A percentile compares a stretch with the other conserved stretches of the same genome.
Evolutionary conservation across 2,797 vertebrate genomes (phyloP).

Genomic region (Denticeps clupeoides): DNA sequence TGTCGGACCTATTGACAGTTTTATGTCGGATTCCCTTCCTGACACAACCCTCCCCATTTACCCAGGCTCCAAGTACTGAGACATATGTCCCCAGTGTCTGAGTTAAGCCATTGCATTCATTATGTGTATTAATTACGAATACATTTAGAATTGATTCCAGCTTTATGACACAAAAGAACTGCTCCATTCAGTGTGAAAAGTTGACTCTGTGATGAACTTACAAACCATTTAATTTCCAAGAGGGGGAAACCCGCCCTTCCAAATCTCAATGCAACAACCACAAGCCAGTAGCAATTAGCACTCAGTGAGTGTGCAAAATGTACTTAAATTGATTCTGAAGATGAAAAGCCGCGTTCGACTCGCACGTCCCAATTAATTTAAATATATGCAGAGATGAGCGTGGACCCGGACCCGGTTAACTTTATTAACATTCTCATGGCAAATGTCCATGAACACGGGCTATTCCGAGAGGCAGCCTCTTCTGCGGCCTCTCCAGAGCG

Average conservation of each 20-base stretch:
- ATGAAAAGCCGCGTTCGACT: conserved; percentile 48
- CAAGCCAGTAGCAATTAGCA: conserved; percentile 30
- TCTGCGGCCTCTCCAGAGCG: not conserved
- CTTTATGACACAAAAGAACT: too few species aligned
- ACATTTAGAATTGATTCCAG: too few species aligned
- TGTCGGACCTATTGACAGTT: not conserved
- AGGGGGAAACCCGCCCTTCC: too few species aligned
- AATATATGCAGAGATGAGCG: conserved; percentile 52
- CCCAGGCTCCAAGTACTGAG: too few species aligned
- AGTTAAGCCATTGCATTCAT: too few species aligned
- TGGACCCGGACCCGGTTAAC: conserved; percentile 31
- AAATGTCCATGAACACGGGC: not conserved
- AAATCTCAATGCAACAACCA: too few species aligned
- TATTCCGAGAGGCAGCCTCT: not conserved
- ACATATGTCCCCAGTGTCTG: too few species aligned
- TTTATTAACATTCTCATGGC: conserved; percentile 4
- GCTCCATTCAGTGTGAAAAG: too few species aligned
- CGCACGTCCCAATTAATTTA: conserved; percentile 50
- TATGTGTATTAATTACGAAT: too few species aligned
- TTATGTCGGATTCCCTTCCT: not conserved
- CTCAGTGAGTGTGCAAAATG: conserved; percentile 29
- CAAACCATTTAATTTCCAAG: too few species aligned
- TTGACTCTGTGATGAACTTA: too few species aligned
- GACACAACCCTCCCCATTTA: too few species aligned
- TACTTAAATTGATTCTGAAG: conserved; percentile 47